Evolutionary conservation across 2,797 vertebrate genomes (phyloP).

Genomic region (Hybognathus amarus): DNA sequence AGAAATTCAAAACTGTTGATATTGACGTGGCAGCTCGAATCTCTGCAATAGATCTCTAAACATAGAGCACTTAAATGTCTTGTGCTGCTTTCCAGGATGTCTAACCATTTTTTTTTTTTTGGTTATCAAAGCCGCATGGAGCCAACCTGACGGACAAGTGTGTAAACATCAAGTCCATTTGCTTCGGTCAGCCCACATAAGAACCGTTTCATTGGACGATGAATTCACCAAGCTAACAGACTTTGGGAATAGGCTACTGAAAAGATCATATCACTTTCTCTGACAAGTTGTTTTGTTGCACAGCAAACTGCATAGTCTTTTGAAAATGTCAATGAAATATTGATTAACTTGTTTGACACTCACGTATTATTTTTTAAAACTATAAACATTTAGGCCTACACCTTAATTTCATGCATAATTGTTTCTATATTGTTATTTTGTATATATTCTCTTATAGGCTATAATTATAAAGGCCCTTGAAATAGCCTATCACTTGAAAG

Average conservation of each 20-base stretch:
- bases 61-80: constrained; percentile 76
- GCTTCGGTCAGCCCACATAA: constrained; percentile 66
- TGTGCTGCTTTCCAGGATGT: constrained; percentile 69
- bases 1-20: constrained; percentile 66
- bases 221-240: constrained; percentile 63
- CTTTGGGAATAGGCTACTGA: constrained; percentile 38
- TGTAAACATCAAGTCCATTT: constrained; percentile 81
- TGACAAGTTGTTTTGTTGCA: constrained; percentile 38
- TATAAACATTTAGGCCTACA: neutral
- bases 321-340: neutral
- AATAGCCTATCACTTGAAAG: neutral
- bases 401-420: neutral
- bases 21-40: constrained; percentile 70
- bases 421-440: neutral
- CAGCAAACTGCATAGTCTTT: neutral
- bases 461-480: neutral
- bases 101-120: constrained; percentile 64
- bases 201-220: constrained; percentile 71
- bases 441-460: neutral
- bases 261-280: constrained; percentile 44
- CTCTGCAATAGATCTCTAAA: constrained; percentile 74
- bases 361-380: neutral
- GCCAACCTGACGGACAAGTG: constrained; percentile 79
- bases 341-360: neutral
- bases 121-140: constrained; percentile 70